Evolutionary conservation across 2,113 vertebrate genomes (phyloP).

Genomic region (Mastomys coucha): DNA sequence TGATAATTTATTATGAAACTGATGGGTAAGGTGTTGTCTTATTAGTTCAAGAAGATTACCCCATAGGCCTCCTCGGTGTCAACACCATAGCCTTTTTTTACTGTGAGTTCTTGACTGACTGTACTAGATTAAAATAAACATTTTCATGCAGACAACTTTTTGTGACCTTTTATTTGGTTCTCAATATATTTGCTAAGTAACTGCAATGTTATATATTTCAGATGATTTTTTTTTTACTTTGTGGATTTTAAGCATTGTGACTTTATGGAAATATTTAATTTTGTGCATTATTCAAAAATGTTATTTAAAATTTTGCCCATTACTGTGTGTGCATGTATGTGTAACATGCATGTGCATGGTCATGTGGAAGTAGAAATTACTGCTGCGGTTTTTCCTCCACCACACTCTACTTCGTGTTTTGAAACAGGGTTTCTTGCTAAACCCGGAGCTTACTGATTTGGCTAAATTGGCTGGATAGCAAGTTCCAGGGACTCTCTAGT

Average conservation of each 20-base stretch:
- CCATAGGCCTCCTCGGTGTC: not conserved
- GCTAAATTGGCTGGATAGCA: not conserved
- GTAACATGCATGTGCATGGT: not conserved
- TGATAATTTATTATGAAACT: conserved; percentile 25
- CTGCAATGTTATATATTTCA: not conserved
- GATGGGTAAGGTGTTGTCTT: not conserved
- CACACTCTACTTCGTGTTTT: not conserved
- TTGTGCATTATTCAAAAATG: conserved; percentile 13
- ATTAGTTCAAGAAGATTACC: conserved; percentile 11
- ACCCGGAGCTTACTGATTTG: not conserved
- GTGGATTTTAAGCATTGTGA: conserved; percentile 14
- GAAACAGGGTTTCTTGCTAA: not conserved
- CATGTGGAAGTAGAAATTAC: not conserved
- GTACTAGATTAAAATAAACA: conserved; percentile 29
- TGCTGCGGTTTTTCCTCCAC: not conserved
- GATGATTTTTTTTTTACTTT: not conserved
- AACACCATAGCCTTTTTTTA: not conserved
- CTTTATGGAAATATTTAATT: conserved; percentile 36
- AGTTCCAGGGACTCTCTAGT: not conserved
- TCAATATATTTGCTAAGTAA: conserved; percentile 30
- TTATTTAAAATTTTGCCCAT: not conserved
- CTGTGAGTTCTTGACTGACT: conserved; percentile 17
- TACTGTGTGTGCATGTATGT: too few species aligned
- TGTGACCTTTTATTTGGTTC: conserved; percentile 19
- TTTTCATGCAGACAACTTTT: conserved; percentile 14